A percentile compares a stretch with the other conserved stretches of the same genome.
These are phyloP conservation scores for Yasuhikotakia modesta DNA, from an alignment of 2,797 vertebrate species.

Conservation along the genomic window DNA sequence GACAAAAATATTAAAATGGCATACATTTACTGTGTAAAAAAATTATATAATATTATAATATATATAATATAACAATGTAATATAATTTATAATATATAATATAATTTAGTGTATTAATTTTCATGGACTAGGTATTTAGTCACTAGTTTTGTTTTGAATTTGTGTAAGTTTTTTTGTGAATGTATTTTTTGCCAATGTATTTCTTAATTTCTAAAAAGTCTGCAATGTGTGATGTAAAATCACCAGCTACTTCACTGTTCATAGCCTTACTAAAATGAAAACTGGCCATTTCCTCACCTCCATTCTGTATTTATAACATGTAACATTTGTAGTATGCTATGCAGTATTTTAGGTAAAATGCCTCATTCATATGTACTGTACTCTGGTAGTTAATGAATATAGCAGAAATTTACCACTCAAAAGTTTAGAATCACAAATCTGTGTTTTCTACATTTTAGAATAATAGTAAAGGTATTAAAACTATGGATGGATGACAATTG, in stretches of 20 bases:
- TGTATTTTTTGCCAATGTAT: conserved; percentile 44
- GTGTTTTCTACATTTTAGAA: too few relatives aligned
- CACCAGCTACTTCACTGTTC: not conserved
- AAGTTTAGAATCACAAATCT: too few relatives aligned
- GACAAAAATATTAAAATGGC: conserved; percentile 37
- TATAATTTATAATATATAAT: too few relatives aligned
- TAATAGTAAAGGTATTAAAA: too few relatives aligned
- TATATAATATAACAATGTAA: conserved; percentile 25
- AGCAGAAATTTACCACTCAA: not conserved
- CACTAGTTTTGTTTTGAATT: conserved; percentile 46
- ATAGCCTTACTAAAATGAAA: conserved; percentile 52
- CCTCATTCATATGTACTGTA: not conserved
- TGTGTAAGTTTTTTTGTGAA: too few relatives aligned
- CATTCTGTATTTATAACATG: not conserved
- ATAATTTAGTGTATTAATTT: conserved; percentile 35
- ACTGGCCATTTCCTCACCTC: conserved; percentile 22
- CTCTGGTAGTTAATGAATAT: conserved; percentile 26
- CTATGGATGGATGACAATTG: too few relatives aligned
- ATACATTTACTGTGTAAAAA: conserved; percentile 55
- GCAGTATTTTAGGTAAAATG: conserved; percentile 51
- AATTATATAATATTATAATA: too few relatives aligned
- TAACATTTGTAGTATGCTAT: conserved; percentile 41
- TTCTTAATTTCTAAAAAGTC: not conserved
- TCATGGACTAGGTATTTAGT: conserved; percentile 37
- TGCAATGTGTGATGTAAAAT: not conserved